phyloP scores from a whole-genome alignment of 23 tunicate genomes.

The Clavelina lepadiformis region DNA sequence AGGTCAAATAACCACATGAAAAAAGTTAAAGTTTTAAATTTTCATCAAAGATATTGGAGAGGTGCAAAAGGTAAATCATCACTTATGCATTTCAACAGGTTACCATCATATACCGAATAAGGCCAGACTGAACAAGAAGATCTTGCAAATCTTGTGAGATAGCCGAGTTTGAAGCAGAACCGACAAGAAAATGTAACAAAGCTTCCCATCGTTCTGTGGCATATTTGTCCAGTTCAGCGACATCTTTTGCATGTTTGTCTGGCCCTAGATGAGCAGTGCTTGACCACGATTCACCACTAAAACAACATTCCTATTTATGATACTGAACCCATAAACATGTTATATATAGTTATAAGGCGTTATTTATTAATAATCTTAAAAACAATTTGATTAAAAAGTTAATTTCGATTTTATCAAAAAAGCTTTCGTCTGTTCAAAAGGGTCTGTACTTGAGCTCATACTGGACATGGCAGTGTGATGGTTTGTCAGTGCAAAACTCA shows the following conservation, averaged over 20 bases:
- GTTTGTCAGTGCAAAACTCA: too few species aligned
- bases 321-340: too few species aligned
- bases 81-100: neutral
- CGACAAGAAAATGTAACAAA: conserved; percentile 77
- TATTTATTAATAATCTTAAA: too few species aligned
- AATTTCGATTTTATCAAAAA: too few species aligned
- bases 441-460: too few species aligned
- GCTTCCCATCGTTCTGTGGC: conserved; percentile 85
- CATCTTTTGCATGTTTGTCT: conserved; percentile 68
- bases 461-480: too few species aligned
- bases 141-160: conserved; percentile 76
- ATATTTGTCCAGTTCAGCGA: conserved; percentile 66
- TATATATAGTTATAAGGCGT: too few species aligned
- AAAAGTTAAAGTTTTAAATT: neutral
- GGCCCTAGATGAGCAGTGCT: conserved; percentile 73
- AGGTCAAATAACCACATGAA: neutral
- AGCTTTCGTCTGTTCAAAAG: too few species aligned
- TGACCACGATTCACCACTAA: conserved; percentile 66
- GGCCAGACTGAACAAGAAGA: conserved; percentile 50
- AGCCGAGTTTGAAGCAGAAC: conserved; percentile 38
- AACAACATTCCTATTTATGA: too few species aligned
- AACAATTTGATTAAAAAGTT: too few species aligned
- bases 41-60: neutral
- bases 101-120: conserved; percentile 51
- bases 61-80: neutral